Percentiles rank a stretch among this genome's conserved stretches.
phyloP scores from a whole-genome alignment of 2,113 vertebrate genomes.

The Shinisaurus crocodilurus region DNA sequence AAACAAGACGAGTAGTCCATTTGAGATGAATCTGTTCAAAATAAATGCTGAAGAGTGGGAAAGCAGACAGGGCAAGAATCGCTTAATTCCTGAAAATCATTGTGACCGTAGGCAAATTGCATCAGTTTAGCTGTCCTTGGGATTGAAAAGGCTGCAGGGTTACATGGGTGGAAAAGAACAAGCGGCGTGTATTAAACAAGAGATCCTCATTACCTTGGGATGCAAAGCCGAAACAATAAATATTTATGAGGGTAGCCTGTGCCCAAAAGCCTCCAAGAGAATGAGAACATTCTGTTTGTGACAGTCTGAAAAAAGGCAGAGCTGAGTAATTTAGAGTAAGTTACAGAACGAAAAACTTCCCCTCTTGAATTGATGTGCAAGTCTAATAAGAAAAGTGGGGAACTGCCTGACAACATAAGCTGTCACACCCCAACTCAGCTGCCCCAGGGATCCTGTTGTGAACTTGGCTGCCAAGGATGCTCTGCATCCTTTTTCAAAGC shows the following conservation, averaged over 20 bases:
- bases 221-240: slow-evolving; percentile 22
- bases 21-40: background rate
- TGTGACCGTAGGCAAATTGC: slow-evolving; percentile 8
- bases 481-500: no score
- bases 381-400: slow-evolving; percentile 7
- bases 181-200: slow-evolving; percentile 21
- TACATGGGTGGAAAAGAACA: slow-evolving; percentile 27
- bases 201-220: slow-evolving; percentile 16
- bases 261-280: background rate
- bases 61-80: background rate
- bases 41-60: background rate
- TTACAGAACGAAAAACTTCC: slow-evolving; percentile 26
- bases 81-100: slow-evolving; percentile 9
- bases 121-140: slow-evolving; percentile 2
- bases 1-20: background rate
- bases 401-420: background rate
- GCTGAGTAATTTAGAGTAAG: background rate
- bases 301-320: slow-evolving; percentile 14
- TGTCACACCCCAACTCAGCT: background rate
- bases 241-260: slow-evolving; percentile 18
- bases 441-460: slow-evolving; percentile 5
- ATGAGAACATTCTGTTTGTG: slow-evolving; percentile 13
- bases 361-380: slow-evolving; percentile 2
- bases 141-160: slow-evolving; percentile 23
- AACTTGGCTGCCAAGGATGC: background rate